phyloP scores from a whole-genome alignment of 2,888 invertebrate genomes.

The Drosophila picticornis region DNA sequence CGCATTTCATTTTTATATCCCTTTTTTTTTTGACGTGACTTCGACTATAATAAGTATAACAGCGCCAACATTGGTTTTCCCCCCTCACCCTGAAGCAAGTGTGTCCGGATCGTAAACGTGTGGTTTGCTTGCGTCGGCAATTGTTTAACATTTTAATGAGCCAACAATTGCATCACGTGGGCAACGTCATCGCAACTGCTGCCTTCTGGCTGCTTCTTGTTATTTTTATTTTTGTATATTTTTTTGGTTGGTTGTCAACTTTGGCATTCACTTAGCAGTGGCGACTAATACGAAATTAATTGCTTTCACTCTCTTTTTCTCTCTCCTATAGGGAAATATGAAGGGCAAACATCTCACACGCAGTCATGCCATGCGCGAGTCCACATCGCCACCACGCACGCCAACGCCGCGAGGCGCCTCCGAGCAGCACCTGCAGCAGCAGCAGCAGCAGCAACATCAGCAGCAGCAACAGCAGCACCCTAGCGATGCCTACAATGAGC shows the following conservation, averaged over 20 bases:
- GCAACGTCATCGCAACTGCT: constrained; percentile 44
- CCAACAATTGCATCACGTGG: constrained; percentile 73
- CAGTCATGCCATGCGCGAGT: constrained; percentile 95
- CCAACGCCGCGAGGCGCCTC: constrained; percentile 86
- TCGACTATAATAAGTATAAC: constrained; percentile 1
- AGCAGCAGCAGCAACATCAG: constrained; percentile 53
- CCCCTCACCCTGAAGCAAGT: background rate
- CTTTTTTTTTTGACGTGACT: background rate
- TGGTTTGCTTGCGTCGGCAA: constrained; percentile 30
- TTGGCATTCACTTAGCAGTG: constrained; percentile 65
- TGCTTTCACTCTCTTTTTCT: constrained; percentile 48
- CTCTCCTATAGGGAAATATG: constrained; percentile 87
- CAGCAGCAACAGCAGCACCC: constrained; percentile 51
- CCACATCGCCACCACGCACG: constrained; percentile 89
- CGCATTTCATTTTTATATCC: background rate
- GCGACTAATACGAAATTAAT: constrained; percentile 76
- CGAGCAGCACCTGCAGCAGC: constrained; percentile 60
- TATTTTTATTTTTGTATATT: background rate
- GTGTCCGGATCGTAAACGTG: constrained; percentile 55
- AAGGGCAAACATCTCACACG: constrained; percentile 94
- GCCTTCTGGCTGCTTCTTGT: background rate
- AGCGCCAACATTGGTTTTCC: constrained; percentile 4
- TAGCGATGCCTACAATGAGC: constrained; percentile 73
- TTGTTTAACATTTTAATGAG: constrained; percentile 72
- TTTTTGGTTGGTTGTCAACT: constrained; percentile 56